Conservation (phyloP, 2,797 vertebrate genomes). For the Chelonia mydas region DNA sequence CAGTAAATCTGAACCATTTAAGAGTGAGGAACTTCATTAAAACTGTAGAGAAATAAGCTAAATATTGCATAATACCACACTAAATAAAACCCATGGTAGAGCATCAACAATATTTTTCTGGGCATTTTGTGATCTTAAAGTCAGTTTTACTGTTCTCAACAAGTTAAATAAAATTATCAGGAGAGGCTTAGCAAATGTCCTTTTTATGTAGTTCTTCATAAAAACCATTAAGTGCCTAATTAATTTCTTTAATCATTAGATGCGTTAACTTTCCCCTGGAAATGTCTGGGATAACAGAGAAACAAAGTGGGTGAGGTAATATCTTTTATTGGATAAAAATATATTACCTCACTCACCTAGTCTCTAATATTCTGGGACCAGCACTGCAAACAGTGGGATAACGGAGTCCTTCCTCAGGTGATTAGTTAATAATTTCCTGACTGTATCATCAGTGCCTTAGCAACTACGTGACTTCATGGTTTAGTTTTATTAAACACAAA, state of each 20-base stretch:
- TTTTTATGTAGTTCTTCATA: not conserved
- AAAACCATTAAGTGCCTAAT: not conserved
- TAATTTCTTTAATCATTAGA: not conserved
- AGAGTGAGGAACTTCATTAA: not conserved
- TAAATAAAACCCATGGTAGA: not conserved
- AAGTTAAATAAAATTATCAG: not conserved
- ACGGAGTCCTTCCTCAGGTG: not conserved
- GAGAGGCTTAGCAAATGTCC: not conserved
- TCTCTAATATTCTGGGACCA: not conserved
- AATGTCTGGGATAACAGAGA: not conserved
- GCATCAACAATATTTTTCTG: not conserved
- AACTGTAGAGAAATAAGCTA: not conserved
- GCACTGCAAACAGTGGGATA: not conserved
- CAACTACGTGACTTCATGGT: not conserved
- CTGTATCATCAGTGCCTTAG: not conserved
- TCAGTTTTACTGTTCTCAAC: not conserved
- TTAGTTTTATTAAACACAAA: not conserved
- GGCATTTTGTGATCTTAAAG: not conserved
- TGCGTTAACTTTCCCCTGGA: not conserved
- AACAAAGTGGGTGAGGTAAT: not conserved
- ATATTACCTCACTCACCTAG: not conserved
- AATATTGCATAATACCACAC: not conserved
- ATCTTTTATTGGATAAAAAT: not conserved
- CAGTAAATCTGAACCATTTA: not conserved
- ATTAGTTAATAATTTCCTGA: not conserved